phyloP scores from a whole-genome alignment of 2,888 invertebrate genomes.

The Girardia tigrina region DNA sequence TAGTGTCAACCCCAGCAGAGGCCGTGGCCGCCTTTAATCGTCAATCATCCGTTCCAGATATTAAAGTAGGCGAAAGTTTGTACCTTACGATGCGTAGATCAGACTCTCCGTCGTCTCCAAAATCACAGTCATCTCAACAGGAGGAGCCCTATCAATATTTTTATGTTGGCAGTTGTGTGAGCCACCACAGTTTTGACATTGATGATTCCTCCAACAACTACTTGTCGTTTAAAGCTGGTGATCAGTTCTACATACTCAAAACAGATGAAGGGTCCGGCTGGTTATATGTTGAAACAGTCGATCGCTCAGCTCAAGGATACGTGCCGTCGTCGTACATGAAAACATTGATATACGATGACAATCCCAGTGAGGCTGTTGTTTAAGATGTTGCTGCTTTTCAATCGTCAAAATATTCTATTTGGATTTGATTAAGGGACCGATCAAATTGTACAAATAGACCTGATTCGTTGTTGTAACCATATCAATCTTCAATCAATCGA shows the following conservation, averaged over 20 bases:
- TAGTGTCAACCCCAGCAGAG: background rate
- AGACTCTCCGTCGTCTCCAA: background rate
- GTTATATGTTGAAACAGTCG: slow-evolving; percentile 9
- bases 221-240: background rate
- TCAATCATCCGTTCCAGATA: background rate
- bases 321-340: background rate
- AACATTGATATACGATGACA: background rate
- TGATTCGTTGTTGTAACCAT: too few species aligned
- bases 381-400: too few species aligned
- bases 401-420: too few species aligned
- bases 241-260: slow-evolving; percentile 3
- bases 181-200: background rate
- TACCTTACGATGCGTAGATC: background rate
- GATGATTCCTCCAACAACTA: background rate
- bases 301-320: background rate
- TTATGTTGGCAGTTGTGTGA: slow-evolving; percentile 1
- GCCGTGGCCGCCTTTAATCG: background rate
- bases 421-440: too few species aligned
- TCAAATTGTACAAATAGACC: too few species aligned
- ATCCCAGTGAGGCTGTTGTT: background rate
- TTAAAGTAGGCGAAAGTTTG: background rate
- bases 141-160: background rate
- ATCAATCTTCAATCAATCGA: too few species aligned
- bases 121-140: background rate
- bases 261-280: background rate